phyloP scores from a whole-genome alignment of 2,113 vertebrate species.

The Harpagus bidentatus region DNA sequence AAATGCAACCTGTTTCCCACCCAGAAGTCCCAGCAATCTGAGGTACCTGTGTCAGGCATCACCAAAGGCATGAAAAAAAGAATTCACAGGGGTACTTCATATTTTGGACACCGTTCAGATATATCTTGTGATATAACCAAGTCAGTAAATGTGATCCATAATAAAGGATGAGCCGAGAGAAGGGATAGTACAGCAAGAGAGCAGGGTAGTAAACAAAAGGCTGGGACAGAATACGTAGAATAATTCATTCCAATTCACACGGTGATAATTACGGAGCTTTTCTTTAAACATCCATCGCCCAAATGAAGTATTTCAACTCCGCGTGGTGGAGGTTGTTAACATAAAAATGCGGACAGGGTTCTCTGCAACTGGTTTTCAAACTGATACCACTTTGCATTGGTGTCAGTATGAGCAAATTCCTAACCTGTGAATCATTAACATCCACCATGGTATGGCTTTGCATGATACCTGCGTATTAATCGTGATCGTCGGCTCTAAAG shows the following conservation, averaged over 20 bases:
- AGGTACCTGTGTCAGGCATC: background rate
- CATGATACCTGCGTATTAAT: background rate
- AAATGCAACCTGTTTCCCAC: background rate
- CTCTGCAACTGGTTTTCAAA: background rate
- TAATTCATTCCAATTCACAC: background rate
- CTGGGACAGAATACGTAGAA: background rate
- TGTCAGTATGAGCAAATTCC: background rate
- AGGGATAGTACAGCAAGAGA: background rate
- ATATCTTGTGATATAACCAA: background rate
- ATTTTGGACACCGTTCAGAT: background rate
- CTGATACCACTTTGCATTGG: background rate
- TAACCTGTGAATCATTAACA: background rate
- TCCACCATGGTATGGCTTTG: background rate
- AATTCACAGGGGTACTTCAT: background rate
- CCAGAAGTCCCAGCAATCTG: background rate
- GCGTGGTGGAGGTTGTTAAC: background rate
- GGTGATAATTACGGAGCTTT: background rate
- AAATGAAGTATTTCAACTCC: background rate
- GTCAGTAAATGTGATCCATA: background rate
- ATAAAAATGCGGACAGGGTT: conserved; percentile 25
- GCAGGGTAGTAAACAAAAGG: background rate
- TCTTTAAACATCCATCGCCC: background rate
- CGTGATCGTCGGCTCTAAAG: background rate
- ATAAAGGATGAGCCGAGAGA: background rate
- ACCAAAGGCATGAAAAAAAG: background rate